Evolutionary conservation across 2,888 invertebrate genomes (phyloP).

Genomic region (Amiota communis): DNA sequence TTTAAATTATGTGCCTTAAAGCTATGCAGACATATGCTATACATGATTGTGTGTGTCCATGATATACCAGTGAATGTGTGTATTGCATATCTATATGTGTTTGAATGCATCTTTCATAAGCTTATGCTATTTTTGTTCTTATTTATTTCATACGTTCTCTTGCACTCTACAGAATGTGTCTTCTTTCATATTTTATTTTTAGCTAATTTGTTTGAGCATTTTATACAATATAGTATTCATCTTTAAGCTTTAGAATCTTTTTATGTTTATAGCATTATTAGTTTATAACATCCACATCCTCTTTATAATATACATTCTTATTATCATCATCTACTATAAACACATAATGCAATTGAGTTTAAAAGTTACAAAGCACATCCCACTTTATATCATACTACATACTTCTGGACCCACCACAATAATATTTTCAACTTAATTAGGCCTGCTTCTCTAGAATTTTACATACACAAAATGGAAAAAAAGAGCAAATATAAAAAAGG

Average conservation of each 20-base stretch:
- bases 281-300: background rate
- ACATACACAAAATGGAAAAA: background rate
- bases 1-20: slow-evolving; percentile 20
- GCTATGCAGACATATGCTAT: slow-evolving; percentile 20
- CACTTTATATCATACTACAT: too few species aligned
- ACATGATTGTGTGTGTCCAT: slow-evolving; percentile 17
- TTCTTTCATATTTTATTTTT: slow-evolving; percentile 39
- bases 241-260: background rate
- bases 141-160: background rate
- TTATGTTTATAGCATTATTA: slow-evolving; percentile 23
- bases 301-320: background rate
- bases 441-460: too few species aligned
- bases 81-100: slow-evolving; percentile 23
- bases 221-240: slow-evolving; percentile 17
- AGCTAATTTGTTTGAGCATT: slow-evolving; percentile 27
- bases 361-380: too few species aligned
- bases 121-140: slow-evolving; percentile 30
- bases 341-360: too few species aligned
- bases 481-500: background rate
- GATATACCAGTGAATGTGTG: slow-evolving; percentile 10
- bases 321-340: too few species aligned
- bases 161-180: too few species aligned
- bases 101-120: slow-evolving; percentile 6
- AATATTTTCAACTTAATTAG: too few species aligned
- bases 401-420: too few species aligned